phyloP scores from a whole-genome alignment of 2,113 vertebrate species.

The Brienomyrus brachyistius region DNA sequence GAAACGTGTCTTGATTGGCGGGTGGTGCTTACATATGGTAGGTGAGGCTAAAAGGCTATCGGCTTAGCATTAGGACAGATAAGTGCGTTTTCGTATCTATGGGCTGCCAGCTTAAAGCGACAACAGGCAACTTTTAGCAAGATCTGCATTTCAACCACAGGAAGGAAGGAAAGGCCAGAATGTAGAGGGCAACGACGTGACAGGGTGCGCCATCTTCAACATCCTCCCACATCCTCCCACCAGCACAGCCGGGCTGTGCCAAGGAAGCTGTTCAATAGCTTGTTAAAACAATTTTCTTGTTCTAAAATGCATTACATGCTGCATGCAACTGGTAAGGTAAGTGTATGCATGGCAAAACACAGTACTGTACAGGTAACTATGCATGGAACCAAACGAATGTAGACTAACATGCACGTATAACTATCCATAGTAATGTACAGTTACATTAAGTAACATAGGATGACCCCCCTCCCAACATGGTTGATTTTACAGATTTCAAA shows the following conservation, averaged over 20 bases:
- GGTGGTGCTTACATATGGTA: background rate
- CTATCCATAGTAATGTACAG: background rate
- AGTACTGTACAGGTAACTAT: background rate
- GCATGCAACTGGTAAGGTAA: background rate
- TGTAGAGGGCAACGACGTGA: background rate
- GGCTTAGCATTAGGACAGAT: conserved; percentile 5
- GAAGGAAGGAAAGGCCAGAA: background rate
- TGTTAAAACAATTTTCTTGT: too few species aligned
- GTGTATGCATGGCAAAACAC: too few species aligned
- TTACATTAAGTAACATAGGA: background rate
- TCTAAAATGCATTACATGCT: too few species aligned
- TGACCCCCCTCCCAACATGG: background rate
- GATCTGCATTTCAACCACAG: conserved; percentile 29
- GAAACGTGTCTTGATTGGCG: background rate
- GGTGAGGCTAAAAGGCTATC: background rate
- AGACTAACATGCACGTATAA: background rate
- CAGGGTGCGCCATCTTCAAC: background rate
- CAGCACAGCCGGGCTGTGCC: background rate
- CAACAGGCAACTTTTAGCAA: conserved; percentile 38
- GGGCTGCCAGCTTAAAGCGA: conserved; percentile 32
- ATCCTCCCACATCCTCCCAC: background rate
- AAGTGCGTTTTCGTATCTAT: conserved; percentile 23
- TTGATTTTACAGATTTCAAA: background rate
- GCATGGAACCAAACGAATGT: background rate
- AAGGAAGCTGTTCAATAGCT: background rate